A percentile compares a stretch with the other conserved stretches of the same genome.
Conservation (phyloP, 2,888 invertebrate genomes). For the Polydrusus tereticollis region DNA sequence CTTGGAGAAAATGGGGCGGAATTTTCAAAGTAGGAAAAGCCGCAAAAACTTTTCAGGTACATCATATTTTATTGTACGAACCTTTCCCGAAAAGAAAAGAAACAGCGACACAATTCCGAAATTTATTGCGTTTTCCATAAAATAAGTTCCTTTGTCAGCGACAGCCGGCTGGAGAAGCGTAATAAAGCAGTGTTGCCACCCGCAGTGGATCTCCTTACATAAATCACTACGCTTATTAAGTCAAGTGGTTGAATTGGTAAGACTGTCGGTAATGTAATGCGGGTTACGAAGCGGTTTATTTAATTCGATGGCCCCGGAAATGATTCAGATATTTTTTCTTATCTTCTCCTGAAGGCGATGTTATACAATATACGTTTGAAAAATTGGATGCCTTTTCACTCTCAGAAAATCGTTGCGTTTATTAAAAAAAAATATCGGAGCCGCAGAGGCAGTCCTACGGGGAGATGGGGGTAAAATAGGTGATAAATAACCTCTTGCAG, state of each 20-base stretch:
- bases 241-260: constrained; percentile 64
- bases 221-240: constrained; percentile 66
- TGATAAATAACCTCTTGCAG: no score
- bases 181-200: constrained; percentile 66
- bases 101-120: constrained; percentile 45
- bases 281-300: constrained; percentile 20
- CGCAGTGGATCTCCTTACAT: constrained; percentile 65
- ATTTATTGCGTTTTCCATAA: constrained; percentile 50
- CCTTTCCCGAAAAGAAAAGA: constrained; percentile 37
- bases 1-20: background rate
- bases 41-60: constrained; percentile 34
- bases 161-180: constrained; percentile 55
- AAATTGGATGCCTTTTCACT: no score
- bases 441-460: no score
- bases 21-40: constrained; percentile 19
- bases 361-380: background rate
- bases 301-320: constrained; percentile 34
- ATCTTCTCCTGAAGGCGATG: background rate
- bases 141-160: constrained; percentile 51
- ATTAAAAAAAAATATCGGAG: no score
- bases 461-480: no score
- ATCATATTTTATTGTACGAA: constrained; percentile 30
- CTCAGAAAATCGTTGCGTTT: no score
- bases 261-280: constrained; percentile 52
- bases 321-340: constrained; percentile 26